phyloP scores from a whole-genome alignment of 1,140 invertebrate species.

The Hetaerina americana region DNA sequence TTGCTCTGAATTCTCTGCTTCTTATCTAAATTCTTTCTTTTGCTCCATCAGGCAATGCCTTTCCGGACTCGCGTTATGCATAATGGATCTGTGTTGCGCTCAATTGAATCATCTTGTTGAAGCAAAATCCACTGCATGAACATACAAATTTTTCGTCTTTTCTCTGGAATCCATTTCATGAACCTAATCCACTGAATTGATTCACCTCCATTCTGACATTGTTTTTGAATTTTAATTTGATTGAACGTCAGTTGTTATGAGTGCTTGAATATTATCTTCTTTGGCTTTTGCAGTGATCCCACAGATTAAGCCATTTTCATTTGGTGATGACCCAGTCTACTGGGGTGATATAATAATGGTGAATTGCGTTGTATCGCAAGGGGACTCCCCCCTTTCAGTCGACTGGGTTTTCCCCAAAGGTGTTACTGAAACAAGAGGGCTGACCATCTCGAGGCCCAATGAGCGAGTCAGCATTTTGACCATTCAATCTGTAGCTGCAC shows the following conservation, averaged over 20 bases:
- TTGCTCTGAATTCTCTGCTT: background rate
- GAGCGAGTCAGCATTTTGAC: conserved; percentile 18
- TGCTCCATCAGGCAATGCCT: background rate
- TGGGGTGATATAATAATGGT: conserved; percentile 30
- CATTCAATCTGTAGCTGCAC: conserved; percentile 22
- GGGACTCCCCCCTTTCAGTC: conserved; percentile 17
- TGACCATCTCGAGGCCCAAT: conserved; percentile 15
- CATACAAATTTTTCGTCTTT: too few species aligned
- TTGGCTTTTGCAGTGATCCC: conserved; percentile 43
- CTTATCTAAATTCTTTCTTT: background rate
- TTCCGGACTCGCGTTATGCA: too few species aligned
- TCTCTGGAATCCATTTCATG: too few species aligned
- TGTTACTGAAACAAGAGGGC: background rate
- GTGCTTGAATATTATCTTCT: conserved; percentile 12
- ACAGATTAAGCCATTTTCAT: conserved; percentile 56
- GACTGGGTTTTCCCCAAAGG: conserved; percentile 27
- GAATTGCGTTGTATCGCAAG: conserved; percentile 28
- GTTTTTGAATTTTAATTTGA: too few species aligned
- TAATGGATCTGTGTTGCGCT: too few species aligned
- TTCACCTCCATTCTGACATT: too few species aligned
- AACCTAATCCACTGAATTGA: too few species aligned
- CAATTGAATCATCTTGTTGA: too few species aligned
- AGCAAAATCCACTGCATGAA: too few species aligned
- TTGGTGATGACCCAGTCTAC: conserved; percentile 43
- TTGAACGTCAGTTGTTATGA: background rate